Evolutionary conservation across 2,888 invertebrate genomes (phyloP), one percentile per base, ranked within the genome.

Genomic region (Gymnoscelis rufifasciata): DNA sequence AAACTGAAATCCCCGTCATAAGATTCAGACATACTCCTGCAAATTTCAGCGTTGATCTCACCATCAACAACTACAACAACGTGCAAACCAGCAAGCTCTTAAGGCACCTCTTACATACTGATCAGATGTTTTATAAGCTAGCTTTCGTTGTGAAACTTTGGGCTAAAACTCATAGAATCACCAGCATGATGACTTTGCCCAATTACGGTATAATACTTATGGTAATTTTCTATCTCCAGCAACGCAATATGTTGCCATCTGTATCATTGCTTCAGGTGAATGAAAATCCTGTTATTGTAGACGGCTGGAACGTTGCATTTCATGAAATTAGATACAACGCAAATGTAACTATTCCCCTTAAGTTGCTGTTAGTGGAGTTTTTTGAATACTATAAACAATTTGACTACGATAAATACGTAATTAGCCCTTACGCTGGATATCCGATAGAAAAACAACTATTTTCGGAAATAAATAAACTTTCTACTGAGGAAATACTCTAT

Each of bases 71-170:
- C 19, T 19, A 3, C 2, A 19, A 19, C 19, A 19, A 5, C 5
- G 19, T 19, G 5, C 19, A 19, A 19, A 19, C 19, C 2, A 19
- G 19, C 19, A 19, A 19, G 5, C 38, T 64, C 0, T 4, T 62
- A 0, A n/a, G 26, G 1, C 60, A 66, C 30, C 47, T 56, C 4
- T 33, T 64, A 3, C 14, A 38, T 2, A 15, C 56, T 11, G 60
- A 46, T 10, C 8, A 40, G 10, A 29, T 36, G 3, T n/a, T 27
- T 3, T 7, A 7, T n/a, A 19, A 33, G 1, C 28, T 45, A 3
- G 35, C 44, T 1, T 11, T 39, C 5, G 35, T 39, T 10, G 10
- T 39, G 27, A 45, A 45, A 10, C 28, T 33, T 33, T 45, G 43
- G 43, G 27, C 28, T 10, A 15, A 35, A 12, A 23, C 15, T n/a